Percentiles rank a stretch among this genome's conserved stretches.
Conservation (phyloP, 2,113 vertebrate genomes). For the Zapus hudsonius region DNA sequence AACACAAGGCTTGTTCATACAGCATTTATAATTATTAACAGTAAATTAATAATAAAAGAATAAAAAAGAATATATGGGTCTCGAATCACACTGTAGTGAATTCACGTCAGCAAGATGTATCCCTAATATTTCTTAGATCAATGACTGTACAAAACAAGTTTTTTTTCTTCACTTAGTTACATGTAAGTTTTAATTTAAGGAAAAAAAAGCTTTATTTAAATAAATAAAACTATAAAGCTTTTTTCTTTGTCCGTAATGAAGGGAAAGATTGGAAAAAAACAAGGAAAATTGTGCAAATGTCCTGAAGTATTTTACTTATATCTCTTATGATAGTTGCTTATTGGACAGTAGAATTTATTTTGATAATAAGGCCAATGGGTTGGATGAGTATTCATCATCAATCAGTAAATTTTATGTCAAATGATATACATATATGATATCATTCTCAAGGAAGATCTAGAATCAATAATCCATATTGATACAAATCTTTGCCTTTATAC, state of each 20-base stretch:
- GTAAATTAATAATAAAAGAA: no score
- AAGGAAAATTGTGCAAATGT: background rate
- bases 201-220: no score
- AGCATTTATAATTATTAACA: no score
- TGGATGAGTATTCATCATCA: background rate
- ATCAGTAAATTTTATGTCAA: background rate
- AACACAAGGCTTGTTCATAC: no score
- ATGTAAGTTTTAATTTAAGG: no score
- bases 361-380: background rate
- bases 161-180: no score
- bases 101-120: background rate
- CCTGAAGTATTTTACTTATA: background rate
- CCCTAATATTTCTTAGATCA: background rate
- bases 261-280: background rate
- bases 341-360: background rate
- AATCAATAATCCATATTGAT: background rate
- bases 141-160: background rate
- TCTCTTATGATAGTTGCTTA: background rate
- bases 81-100: background rate
- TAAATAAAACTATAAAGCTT: no score
- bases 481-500: background rate
- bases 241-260: background rate
- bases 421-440: background rate
- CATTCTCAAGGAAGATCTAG: background rate
- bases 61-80: no score